These are phyloP conservation scores for Sesamia inferens DNA, from an alignment of 2,888 invertebrate species.

Conservation along the genomic window DNA sequence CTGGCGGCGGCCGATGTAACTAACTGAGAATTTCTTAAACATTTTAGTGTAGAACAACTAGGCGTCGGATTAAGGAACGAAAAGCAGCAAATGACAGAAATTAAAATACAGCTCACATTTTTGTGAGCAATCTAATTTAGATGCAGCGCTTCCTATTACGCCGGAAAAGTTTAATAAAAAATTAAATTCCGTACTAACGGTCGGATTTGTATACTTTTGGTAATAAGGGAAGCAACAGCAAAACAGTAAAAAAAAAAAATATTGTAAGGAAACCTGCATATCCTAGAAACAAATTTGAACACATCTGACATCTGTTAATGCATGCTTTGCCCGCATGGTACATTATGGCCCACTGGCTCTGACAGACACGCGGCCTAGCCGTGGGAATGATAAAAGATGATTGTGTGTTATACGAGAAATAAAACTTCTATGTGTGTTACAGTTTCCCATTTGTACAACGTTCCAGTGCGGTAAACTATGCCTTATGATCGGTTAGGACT, in stretches of 20 bases:
- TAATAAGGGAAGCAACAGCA: background rate
- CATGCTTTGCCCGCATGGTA: background rate
- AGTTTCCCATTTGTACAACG: background rate
- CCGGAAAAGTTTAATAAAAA: background rate
- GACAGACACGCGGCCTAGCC: background rate
- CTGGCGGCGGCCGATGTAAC: too few species aligned
- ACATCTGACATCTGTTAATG: background rate
- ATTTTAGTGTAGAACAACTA: conserved; percentile 10
- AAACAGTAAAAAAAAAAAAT: background rate
- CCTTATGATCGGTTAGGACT: background rate
- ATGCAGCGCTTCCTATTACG: background rate
- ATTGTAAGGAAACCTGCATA: background rate
- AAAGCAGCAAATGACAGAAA: background rate
- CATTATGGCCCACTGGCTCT: background rate
- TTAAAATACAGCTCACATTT: background rate
- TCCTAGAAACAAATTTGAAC: background rate
- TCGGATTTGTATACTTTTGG: background rate
- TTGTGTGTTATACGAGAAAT: background rate
- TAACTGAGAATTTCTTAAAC: conserved; percentile 20
- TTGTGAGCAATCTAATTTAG: background rate
- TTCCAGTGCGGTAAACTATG: background rate
- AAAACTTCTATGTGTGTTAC: background rate
- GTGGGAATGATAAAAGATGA: background rate
- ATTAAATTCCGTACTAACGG: background rate
- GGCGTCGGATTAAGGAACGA: conserved; percentile 7